Evolutionary conservation across 2,797 vertebrate species (phyloP).

Genomic region (Adrianichthys oophorus): DNA sequence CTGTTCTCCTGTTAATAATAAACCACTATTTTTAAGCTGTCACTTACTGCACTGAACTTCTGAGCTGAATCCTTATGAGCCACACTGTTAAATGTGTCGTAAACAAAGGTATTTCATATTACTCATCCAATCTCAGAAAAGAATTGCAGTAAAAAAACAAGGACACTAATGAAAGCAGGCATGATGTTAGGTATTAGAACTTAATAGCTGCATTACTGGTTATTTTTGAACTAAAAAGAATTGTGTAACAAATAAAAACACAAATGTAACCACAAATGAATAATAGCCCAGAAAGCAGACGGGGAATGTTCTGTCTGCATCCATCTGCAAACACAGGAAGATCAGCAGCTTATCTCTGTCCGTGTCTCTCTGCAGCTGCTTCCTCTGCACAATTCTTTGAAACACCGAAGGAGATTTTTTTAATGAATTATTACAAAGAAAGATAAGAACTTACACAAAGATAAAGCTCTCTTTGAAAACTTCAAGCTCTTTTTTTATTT

Average conservation of each 20-base stretch:
- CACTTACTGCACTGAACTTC: too few relatives aligned
- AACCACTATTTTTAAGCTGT: too few relatives aligned
- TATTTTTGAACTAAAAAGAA: constrained; percentile 74
- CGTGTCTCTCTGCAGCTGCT: not conserved
- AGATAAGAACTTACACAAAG: constrained; percentile 13
- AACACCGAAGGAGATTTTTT: not conserved
- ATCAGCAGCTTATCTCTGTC: constrained; percentile 26
- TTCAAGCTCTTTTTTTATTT: constrained; percentile 69
- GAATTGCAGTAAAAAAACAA: constrained; percentile 5
- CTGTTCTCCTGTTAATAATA: too few relatives aligned
- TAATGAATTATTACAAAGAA: constrained; percentile 2
- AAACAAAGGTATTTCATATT: too few relatives aligned
- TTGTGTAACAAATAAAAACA: constrained; percentile 6
- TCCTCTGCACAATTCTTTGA: constrained; percentile 3
- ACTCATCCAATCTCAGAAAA: too few relatives aligned
- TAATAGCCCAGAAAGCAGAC: constrained; percentile 12
- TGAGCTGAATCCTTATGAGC: too few relatives aligned
- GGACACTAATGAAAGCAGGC: constrained; percentile 21
- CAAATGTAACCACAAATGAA: constrained; percentile 17
- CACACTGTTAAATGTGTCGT: too few relatives aligned
- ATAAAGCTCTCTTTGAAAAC: constrained; percentile 65
- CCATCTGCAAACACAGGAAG: constrained; percentile 23
- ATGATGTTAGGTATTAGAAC: constrained; percentile 42
- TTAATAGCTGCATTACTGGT: constrained; percentile 61
- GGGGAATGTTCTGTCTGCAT: constrained; percentile 24